phyloP scores from a whole-genome alignment of 2,113 vertebrate species.

The Xerus inauris region DNA sequence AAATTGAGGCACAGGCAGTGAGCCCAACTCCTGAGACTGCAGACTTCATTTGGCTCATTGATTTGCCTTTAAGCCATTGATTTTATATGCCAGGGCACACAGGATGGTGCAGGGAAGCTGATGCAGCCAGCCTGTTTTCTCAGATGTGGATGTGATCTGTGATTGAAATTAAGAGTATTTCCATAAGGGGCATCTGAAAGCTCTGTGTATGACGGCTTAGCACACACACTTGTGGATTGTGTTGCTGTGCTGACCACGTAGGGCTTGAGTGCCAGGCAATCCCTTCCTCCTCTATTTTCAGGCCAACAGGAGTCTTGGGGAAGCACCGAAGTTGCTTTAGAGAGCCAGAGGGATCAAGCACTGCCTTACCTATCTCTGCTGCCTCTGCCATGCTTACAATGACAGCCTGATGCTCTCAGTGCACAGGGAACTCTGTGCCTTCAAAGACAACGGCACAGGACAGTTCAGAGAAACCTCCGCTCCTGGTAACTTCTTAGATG shows the following conservation, averaged over 20 bases:
- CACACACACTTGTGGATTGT: neutral
- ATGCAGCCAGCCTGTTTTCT: conserved; percentile 70
- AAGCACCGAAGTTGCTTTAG: neutral
- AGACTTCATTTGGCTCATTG: conserved; percentile 76
- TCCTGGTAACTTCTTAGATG: neutral
- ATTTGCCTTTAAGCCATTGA: conserved; percentile 74
- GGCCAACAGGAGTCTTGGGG: neutral
- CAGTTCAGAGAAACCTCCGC: neutral
- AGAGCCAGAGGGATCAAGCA: neutral
- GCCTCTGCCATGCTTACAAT: neutral
- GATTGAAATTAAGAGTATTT: conserved; percentile 52
- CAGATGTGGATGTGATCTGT: conserved; percentile 66
- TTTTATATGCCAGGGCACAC: conserved; percentile 72
- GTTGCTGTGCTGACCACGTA: neutral
- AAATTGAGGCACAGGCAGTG: conserved; percentile 36
- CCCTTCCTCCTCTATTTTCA: neutral
- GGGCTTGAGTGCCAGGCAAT: neutral
- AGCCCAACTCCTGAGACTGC: conserved; percentile 58
- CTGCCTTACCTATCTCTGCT: neutral
- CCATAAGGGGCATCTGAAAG: neutral
- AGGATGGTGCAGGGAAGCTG: neutral
- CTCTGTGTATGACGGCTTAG: fast-evolving
- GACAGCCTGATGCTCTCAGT: neutral
- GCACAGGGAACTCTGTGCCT: neutral
- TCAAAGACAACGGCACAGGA: neutral